Conservation (phyloP, 2,797 vertebrate species). For the Galagoides demidoff region DNA sequence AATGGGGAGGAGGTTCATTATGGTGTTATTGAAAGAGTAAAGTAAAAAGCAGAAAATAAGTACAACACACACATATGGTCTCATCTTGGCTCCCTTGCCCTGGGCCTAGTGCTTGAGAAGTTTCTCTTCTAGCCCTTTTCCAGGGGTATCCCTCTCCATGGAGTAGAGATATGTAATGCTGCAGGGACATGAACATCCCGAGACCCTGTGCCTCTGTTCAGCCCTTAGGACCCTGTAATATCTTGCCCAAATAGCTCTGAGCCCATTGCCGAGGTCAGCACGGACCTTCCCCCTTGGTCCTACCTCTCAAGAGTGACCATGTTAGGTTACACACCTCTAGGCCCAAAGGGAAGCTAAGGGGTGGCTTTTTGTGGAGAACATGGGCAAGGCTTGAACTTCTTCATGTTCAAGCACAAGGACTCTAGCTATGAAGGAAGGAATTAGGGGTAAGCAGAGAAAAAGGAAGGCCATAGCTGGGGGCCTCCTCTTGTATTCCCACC, state of each 20-base stretch:
- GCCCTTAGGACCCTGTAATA: not conserved
- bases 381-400: not conserved
- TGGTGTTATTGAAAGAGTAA: not conserved
- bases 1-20: not conserved
- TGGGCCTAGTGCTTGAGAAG: not conserved
- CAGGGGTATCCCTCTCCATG: not conserved
- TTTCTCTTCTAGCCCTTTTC: not conserved
- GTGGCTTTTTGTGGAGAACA: not conserved
- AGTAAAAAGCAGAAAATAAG: not conserved
- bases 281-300: not conserved
- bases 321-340: not conserved
- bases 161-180: not conserved
- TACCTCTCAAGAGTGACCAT: not conserved
- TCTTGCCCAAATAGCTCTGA: not conserved
- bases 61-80: no score
- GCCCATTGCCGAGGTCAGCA: not conserved
- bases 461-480: not conserved
- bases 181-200: not conserved
- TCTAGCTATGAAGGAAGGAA: not conserved
- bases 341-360: not conserved
- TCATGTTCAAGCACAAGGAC: not conserved
- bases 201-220: not conserved
- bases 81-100: not conserved
- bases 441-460: not conserved
- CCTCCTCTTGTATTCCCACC: not conserved